Evolutionary conservation across 1,140 invertebrate species (phyloP).

Genomic region (Diorhabda carinulata): DNA sequence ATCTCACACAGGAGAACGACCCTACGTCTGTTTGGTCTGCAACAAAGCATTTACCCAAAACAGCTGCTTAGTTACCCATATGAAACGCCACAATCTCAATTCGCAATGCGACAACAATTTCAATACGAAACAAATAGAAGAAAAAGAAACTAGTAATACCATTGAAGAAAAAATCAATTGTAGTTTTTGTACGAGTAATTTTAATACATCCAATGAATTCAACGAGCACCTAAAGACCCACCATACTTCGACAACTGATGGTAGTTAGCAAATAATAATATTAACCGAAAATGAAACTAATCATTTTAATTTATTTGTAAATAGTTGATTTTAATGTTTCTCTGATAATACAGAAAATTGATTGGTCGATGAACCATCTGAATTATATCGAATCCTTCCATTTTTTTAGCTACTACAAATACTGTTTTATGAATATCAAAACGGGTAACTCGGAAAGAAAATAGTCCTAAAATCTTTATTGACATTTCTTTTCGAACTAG

Average conservation of each 20-base stretch:
- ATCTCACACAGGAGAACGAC: slow-evolving; percentile 42
- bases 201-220: background rate
- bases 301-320: too few species aligned
- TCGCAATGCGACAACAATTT: slow-evolving; percentile 7
- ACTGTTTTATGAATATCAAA: too few species aligned
- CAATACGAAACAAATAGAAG: background rate
- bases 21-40: slow-evolving; percentile 40
- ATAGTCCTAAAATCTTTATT: too few species aligned
- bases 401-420: too few species aligned
- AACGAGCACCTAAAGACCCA: background rate
- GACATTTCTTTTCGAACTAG: too few species aligned
- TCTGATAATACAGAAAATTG: too few species aligned
- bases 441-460: too few species aligned
- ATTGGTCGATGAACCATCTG: too few species aligned
- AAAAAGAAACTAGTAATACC: background rate
- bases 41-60: slow-evolving; percentile 43
- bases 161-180: background rate
- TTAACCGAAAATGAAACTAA: too few species aligned
- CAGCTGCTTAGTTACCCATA: slow-evolving; percentile 43
- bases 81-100: slow-evolving; percentile 32
- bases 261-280: too few species aligned
- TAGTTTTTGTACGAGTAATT: background rate
- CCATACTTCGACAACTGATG: background rate
- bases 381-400: too few species aligned
- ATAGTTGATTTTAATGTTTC: too few species aligned